phyloP scores from a whole-genome alignment of 2,797 vertebrate genomes.

The Cynodonichthys magdalenae region DNA sequence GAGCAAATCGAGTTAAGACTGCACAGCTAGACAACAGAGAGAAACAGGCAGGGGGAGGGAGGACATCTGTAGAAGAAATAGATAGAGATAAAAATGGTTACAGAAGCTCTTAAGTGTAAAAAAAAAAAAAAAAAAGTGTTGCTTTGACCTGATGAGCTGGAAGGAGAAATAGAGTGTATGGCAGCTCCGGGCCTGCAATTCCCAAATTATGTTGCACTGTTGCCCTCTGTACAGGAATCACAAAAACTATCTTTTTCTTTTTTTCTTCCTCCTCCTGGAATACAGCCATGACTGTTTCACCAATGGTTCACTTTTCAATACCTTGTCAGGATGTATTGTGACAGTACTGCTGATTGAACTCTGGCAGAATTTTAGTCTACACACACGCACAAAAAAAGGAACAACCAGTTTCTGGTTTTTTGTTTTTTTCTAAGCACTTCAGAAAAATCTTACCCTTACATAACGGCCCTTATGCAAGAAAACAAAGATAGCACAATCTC shows the following conservation, averaged over 20 bases:
- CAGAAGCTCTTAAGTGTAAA: constrained; percentile 18
- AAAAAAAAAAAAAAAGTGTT: background rate
- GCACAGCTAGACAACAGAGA: constrained; percentile 21
- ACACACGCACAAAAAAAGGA: no score
- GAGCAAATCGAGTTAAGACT: constrained; percentile 37
- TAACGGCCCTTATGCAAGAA: no score
- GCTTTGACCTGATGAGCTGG: constrained; percentile 48
- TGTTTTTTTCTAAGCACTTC: background rate
- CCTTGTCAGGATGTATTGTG: constrained; percentile 14
- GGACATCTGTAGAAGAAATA: constrained; percentile 18
- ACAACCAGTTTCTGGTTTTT: background rate
- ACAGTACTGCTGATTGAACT: constrained; percentile 21
- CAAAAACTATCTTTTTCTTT: constrained; percentile 58
- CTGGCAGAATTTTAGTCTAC: background rate
- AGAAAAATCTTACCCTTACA: background rate
- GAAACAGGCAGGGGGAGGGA: background rate
- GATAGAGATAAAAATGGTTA: constrained; percentile 16
- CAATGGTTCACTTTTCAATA: constrained; percentile 17
- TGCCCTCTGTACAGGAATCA: constrained; percentile 57
- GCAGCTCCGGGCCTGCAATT: constrained; percentile 33
- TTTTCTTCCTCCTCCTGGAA: constrained; percentile 32
- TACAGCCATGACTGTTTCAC: constrained; percentile 14
- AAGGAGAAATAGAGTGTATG: constrained; percentile 24
- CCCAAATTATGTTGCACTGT: constrained; percentile 60
- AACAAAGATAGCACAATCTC: no score